phyloP scores from a whole-genome alignment of 2,113 vertebrate species.

The Nothoprocta pentlandii region DNA sequence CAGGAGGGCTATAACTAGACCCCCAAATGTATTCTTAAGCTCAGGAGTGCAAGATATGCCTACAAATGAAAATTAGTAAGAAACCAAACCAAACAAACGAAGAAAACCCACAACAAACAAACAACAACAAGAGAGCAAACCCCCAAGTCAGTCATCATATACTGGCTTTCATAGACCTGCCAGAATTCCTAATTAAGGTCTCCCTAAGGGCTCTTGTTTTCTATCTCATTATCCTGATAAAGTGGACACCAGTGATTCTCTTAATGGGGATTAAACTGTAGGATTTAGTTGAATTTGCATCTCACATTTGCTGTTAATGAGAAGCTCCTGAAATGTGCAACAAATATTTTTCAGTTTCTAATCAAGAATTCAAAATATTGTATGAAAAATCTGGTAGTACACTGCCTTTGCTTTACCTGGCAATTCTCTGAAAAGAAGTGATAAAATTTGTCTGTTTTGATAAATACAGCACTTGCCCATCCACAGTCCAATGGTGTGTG shows the following conservation, averaged over 20 bases:
- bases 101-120: no score
- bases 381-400: not conserved
- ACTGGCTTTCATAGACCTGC: constrained; percentile 44
- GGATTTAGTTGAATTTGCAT: constrained; percentile 63
- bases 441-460: constrained; percentile 39
- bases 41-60: not conserved
- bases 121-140: not conserved
- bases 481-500: constrained; percentile 28
- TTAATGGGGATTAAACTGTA: constrained; percentile 69
- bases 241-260: constrained; percentile 63
- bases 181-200: constrained; percentile 58
- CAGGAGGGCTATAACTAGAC: not conserved
- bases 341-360: not conserved
- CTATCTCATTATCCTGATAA: constrained; percentile 70
- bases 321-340: not conserved
- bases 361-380: not conserved
- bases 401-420: not conserved
- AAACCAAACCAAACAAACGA: not conserved
- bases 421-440: constrained; percentile 5
- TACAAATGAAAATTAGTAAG: constrained; percentile 4
- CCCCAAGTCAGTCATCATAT: constrained; percentile 7
- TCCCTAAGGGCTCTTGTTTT: constrained; percentile 52
- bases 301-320: not conserved
- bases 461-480: constrained; percentile 31
- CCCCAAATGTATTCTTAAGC: not conserved